phyloP scores from a whole-genome alignment of 2,888 invertebrate species.

The Apantesis nais region DNA sequence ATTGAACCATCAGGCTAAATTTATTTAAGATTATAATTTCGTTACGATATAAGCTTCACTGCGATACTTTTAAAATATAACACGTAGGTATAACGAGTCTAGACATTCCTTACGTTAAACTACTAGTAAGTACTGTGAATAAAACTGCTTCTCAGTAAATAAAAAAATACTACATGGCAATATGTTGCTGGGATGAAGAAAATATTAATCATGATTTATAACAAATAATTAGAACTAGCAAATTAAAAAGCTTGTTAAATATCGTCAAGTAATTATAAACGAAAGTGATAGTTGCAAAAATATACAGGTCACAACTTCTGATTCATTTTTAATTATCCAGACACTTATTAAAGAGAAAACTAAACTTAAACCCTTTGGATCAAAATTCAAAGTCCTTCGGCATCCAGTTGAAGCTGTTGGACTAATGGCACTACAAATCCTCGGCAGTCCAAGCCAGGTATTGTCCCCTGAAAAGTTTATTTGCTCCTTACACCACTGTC shows the following conservation, averaged over 20 bases:
- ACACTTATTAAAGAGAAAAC: constrained; percentile 20
- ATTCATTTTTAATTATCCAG: constrained; percentile 68
- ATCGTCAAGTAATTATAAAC: constrained; percentile 56
- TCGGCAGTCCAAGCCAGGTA: constrained; percentile 75
- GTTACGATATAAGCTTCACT: not conserved
- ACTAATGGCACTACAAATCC: constrained; percentile 84
- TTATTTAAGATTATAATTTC: not conserved
- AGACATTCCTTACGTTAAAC: not conserved
- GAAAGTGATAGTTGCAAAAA: constrained; percentile 61
- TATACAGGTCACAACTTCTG: constrained; percentile 66
- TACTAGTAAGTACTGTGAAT: no score
- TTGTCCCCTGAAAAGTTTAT: constrained; percentile 77
- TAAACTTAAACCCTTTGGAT: constrained; percentile 32
- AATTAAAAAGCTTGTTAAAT: constrained; percentile 28
- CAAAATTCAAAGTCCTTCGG: constrained; percentile 44
- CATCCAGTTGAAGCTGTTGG: constrained; percentile 52
- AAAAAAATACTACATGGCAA: no score
- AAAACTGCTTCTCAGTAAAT: no score
- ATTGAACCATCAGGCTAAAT: no score
- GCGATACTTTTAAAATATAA: no score
- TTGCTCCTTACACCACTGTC: constrained; percentile 76
- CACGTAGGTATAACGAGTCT: not conserved
- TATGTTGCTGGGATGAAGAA: not conserved
- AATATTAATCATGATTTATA: not conserved
- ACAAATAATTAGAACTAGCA: not conserved